A percentile compares a stretch with the other conserved stretches of the same genome.
Evolutionary conservation across 2,113 vertebrate species (phyloP).

Genomic region (Stegostoma tigrinum): DNA sequence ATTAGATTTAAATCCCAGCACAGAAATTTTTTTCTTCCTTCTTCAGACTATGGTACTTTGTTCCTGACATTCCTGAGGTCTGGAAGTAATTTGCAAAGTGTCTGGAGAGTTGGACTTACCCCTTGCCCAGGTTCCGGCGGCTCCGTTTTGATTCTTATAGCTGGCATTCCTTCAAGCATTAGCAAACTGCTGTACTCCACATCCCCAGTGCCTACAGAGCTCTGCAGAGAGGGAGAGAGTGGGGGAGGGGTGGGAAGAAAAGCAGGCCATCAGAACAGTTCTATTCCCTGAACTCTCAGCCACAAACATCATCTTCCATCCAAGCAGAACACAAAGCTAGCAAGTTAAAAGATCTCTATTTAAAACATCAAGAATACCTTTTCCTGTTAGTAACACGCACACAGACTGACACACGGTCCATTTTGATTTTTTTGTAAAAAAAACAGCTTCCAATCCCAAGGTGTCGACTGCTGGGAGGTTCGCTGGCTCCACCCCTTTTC

Average conservation of each 20-base stretch:
- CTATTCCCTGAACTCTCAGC: neutral
- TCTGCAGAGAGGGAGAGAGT: constrained; percentile 6
- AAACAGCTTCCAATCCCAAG: constrained; percentile 8
- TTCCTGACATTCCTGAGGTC: constrained; percentile 32
- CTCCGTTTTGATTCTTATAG: constrained; percentile 35
- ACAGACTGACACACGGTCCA: neutral
- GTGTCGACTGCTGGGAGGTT: constrained; percentile 28
- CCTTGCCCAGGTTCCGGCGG: constrained; percentile 27
- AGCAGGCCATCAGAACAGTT: constrained; percentile 24
- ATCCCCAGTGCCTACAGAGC: constrained; percentile 34
- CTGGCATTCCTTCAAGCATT: constrained; percentile 38
- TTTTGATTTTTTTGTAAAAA: neutral
- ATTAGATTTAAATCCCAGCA: neutral
- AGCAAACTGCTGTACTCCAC: constrained; percentile 37
- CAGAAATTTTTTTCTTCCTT: neutral
- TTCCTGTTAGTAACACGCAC: neutral
- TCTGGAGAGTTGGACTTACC: constrained; percentile 35
- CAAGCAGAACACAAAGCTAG: neutral
- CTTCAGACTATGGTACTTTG: neutral
- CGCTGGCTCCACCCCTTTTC: constrained; percentile 13
- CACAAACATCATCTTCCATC: constrained; percentile 12
- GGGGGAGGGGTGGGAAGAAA: constrained; percentile 35
- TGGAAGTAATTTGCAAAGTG: constrained; percentile 26
- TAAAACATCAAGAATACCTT: neutral
- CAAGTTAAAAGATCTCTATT: neutral